Base-by-base conservation (phyloP, 2,797 vertebrate species). In the Spondyliosoma cantharus region DNA sequence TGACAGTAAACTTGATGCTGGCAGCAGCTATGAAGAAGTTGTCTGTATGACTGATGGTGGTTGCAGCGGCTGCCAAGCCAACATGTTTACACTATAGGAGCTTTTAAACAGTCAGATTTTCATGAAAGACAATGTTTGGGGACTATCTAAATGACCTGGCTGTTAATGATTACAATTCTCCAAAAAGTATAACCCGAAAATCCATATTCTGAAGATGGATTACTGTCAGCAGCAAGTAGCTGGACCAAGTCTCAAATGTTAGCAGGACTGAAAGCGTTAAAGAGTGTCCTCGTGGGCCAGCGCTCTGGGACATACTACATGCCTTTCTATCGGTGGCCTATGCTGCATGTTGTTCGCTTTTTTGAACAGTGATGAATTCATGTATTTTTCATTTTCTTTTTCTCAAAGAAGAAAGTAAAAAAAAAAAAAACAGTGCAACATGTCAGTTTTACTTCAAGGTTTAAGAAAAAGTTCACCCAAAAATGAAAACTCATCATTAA, bases 31-130 rank as follows among this genome's bases (percentile, higher is more conserved):
- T 84, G 85, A 89, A 86, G 78, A 86, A 89, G 86, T 81, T 89
- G 91, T 91, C 88, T 80, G 37, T 42, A 8, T 91, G 87, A 93
- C 80, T 88, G 83, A 93, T 90, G 85, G 25, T 14, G 63, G 49
- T 19, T 14, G 37, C 52, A 60, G 82, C 53, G 25, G 45, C 71
- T 76, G 87, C 84, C 84, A 86, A 83, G 65, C 58, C 68, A 61
- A 82, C 58, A 71, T 82, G 66, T 83, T 81, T 90, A 89, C 74
- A 86, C 89, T 88, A 83, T 56, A 57, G 54, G 56, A 71, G 68
- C 37, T 88, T 93, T 88, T 81, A 85, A 89, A 88, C 75, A 79
- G 56, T 69, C 52, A 45, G 16, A 78, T 84, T 76, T 84, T 74
- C 63, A 50, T 81, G 71, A 87, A 68, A 82, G 82, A 71, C 65